These are phyloP conservation scores for Acrobasis consociella DNA, from an alignment of 2,888 invertebrate species.

Conservation along the genomic window DNA sequence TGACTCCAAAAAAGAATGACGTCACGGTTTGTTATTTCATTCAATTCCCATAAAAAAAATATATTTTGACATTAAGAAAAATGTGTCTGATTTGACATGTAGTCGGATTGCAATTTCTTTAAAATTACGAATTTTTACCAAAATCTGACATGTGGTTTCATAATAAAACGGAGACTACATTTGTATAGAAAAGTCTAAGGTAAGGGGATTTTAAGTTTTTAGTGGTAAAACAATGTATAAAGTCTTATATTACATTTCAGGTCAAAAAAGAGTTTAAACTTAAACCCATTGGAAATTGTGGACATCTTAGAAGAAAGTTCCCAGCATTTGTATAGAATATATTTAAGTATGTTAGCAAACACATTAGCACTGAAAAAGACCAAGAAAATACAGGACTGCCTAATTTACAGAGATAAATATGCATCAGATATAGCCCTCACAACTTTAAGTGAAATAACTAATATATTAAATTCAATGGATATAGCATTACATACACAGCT, in stretches of 20 bases:
- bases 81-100: too few species aligned
- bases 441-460: conserved; percentile 64
- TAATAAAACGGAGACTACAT: too few species aligned
- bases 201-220: too few species aligned
- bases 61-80: too few species aligned
- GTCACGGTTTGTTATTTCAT: too few species aligned
- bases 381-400: conserved; percentile 58
- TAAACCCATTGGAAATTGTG: conserved; percentile 60
- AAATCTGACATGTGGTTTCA: too few species aligned
- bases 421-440: conserved; percentile 66
- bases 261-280: conserved; percentile 36
- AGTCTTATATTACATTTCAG: conserved; percentile 31
- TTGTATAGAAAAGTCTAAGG: too few species aligned
- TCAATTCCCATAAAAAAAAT: too few species aligned
- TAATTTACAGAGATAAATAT: conserved; percentile 67
- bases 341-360: conserved; percentile 67
- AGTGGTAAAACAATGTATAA: background rate
- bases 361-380: conserved; percentile 64
- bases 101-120: too few species aligned
- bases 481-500: conserved; percentile 60
- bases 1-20: too few species aligned
- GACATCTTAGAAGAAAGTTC: conserved; percentile 67
- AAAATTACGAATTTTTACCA: too few species aligned
- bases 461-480: conserved; percentile 69
- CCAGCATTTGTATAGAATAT: conserved; percentile 69